Evolutionary conservation across 2,888 invertebrate genomes (phyloP).

Genomic region (Ceramica pisi): DNA sequence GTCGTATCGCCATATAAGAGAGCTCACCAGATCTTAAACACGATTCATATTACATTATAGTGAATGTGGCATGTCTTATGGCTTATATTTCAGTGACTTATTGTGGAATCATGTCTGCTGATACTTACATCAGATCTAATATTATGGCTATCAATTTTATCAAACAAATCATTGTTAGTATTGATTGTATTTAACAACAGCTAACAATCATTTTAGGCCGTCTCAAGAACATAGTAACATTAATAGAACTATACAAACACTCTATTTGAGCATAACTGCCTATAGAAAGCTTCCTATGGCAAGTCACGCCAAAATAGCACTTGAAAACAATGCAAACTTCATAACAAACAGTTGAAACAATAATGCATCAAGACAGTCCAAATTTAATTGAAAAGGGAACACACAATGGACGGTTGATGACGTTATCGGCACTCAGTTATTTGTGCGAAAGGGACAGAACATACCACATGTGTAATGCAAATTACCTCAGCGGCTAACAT

Average conservation of each 20-base stretch:
- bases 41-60: slow-evolving; percentile 53
- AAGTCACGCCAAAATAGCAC: slow-evolving; percentile 19
- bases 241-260: not conserved
- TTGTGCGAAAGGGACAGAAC: slow-evolving; percentile 30
- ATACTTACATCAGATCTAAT: slow-evolving; percentile 52
- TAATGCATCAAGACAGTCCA: slow-evolving; percentile 38
- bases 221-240: slow-evolving; percentile 10
- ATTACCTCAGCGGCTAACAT: slow-evolving; percentile 59
- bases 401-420: slow-evolving; percentile 32
- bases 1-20: slow-evolving; percentile 64
- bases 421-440: slow-evolving; percentile 27
- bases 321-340: slow-evolving; percentile 33
- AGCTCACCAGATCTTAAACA: slow-evolving; percentile 66
- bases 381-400: slow-evolving; percentile 12
- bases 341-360: slow-evolving; percentile 26
- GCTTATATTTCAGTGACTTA: slow-evolving; percentile 69
- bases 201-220: not conserved
- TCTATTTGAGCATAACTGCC: slow-evolving; percentile 26
- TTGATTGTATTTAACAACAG: not conserved
- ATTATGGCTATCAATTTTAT: not conserved
- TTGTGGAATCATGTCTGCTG: slow-evolving; percentile 67
- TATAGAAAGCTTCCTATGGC: slow-evolving; percentile 11
- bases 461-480: slow-evolving; percentile 50
- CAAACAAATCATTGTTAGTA: not conserved
- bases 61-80: slow-evolving; percentile 78